Percentiles rank a stretch among this genome's conserved stretches.
Evolutionary conservation across 2,797 vertebrate genomes (phyloP).

Genomic region (Adelosebastes latens): DNA sequence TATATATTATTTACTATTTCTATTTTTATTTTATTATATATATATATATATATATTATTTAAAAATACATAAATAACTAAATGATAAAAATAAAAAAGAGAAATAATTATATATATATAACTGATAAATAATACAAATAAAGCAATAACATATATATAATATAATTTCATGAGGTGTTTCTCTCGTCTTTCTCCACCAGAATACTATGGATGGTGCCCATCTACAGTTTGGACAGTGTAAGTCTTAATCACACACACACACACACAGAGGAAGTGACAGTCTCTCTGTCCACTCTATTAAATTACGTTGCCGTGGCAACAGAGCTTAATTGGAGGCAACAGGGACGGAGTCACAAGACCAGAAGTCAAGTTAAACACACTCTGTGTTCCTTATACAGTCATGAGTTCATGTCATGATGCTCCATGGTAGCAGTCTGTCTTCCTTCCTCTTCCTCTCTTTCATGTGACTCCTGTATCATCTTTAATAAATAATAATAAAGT

Average conservation of each 20-base stretch:
- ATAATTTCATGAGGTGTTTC: too few relatives aligned
- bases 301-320: slow-evolving; percentile 8
- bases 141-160: too few relatives aligned
- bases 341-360: slow-evolving; percentile 11
- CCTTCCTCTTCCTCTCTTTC: not conserved
- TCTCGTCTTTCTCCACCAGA: slow-evolving; percentile 64
- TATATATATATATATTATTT: too few relatives aligned
- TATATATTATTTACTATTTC: too few relatives aligned
- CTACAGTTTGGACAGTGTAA: slow-evolving; percentile 98
- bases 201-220: slow-evolving; percentile 99
- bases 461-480: not conserved
- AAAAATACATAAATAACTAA: too few relatives aligned
- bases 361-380: not conserved
- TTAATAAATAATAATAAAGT: too few relatives aligned
- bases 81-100: too few relatives aligned
- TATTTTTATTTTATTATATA: too few relatives aligned
- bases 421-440: too few relatives aligned
- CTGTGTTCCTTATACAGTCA: not conserved
- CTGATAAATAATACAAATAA: too few relatives aligned
- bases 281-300: not conserved
- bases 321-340: not conserved
- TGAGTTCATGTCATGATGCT: too few relatives aligned
- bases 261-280: not conserved
- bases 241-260: slow-evolving; percentile 64
- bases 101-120: too few relatives aligned